Percentiles rank a stretch among this genome's conserved stretches.
These are phyloP conservation scores for Neoarius graeffei DNA, from an alignment of 2,113 vertebrate genomes.

Conservation along the genomic window DNA sequence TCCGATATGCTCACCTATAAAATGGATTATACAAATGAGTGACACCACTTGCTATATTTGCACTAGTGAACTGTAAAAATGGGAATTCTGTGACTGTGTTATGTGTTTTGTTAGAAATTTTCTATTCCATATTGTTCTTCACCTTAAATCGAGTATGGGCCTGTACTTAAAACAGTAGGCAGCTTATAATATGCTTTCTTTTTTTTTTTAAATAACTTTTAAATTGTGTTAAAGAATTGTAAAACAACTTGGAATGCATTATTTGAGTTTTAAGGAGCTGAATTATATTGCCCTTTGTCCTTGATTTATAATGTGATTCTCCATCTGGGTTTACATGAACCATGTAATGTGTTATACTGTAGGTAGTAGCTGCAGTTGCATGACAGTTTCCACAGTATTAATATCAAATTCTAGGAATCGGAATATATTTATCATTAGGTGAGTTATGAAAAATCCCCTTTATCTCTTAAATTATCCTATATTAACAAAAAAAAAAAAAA, in stretches of 20 bases:
- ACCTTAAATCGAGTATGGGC: neutral
- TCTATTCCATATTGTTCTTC: constrained; percentile 15
- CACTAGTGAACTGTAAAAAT: constrained; percentile 62
- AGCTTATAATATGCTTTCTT: neutral
- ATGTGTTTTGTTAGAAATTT: constrained; percentile 37
- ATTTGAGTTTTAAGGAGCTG: neutral
- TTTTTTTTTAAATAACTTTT: neutral
- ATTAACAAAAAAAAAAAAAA: neutral
- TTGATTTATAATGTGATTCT: constrained; percentile 9
- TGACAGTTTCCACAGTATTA: constrained; percentile 24
- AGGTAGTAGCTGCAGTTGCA: neutral
- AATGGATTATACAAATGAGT: constrained; percentile 18
- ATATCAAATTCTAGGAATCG: constrained; percentile 6
- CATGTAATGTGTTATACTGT: constrained; percentile 6
- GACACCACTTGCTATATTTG: constrained; percentile 57
- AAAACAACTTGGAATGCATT: neutral
- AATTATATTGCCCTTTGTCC: neutral
- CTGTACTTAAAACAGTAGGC: constrained; percentile 14
- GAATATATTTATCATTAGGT: neutral
- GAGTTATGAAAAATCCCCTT: neutral
- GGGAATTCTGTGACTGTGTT: constrained; percentile 70
- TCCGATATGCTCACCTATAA: constrained; percentile 41
- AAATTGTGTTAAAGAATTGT: constrained; percentile 21
- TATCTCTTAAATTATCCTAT: neutral
- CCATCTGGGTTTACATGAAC: neutral